Percentiles rank a stretch among this genome's conserved stretches.
phyloP scores from a whole-genome alignment of 1,140 invertebrate species.

The Bradysia coprophila region DNA sequence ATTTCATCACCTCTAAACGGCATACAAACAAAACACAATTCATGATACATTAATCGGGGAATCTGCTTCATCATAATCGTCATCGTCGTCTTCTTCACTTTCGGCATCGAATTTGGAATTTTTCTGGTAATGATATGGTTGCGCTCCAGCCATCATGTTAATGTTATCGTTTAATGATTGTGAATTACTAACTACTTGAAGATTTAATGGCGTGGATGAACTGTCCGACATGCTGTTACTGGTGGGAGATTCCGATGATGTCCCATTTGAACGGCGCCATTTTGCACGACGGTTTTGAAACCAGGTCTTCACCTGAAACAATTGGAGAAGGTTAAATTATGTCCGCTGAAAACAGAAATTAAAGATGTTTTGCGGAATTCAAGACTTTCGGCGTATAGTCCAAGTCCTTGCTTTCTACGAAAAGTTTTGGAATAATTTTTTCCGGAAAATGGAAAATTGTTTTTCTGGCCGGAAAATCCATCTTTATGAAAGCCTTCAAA shows the following conservation, averaged over 20 bases:
- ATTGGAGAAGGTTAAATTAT: too few relatives aligned
- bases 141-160: too few relatives aligned
- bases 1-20: too few relatives aligned
- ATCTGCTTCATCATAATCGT: neutral
- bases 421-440: too few relatives aligned
- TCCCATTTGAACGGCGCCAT: conserved; percentile 35
- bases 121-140: neutral
- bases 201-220: neutral
- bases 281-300: conserved; percentile 69
- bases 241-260: neutral
- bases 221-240: neutral
- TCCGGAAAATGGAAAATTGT: too few relatives aligned
- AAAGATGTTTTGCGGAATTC: too few relatives aligned
- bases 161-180: neutral
- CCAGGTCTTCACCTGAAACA: conserved; percentile 60
- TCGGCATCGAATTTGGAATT: neutral
- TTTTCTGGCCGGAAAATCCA: too few relatives aligned
- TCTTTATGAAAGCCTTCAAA: too few relatives aligned
- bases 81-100: neutral
- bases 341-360: too few relatives aligned
- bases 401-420: too few relatives aligned
- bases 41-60: neutral
- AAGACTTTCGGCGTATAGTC: too few relatives aligned
- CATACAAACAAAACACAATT: neutral
- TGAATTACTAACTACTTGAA: neutral